phyloP scores from a whole-genome alignment of 2,113 vertebrate genomes.

The Alces alces region DNA sequence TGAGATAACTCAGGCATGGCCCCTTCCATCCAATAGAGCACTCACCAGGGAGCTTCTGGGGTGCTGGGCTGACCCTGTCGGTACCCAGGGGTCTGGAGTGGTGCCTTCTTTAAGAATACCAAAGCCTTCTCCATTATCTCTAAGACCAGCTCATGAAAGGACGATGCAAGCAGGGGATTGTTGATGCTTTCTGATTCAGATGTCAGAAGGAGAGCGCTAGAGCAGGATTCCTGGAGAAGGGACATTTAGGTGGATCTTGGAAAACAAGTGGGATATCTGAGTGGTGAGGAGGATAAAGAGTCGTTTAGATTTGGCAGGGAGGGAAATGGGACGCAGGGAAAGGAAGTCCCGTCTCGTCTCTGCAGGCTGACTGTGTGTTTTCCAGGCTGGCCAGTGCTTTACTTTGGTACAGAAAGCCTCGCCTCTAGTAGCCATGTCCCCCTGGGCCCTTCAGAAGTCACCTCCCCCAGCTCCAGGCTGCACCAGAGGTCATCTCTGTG shows the following conservation, averaged over 20 bases:
- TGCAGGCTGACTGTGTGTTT: background rate
- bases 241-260: background rate
- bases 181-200: background rate
- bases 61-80: background rate
- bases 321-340: background rate
- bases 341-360: background rate
- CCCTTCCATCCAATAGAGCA: too few relatives aligned
- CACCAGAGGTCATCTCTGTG: constrained; percentile 22
- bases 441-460: background rate
- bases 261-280: background rate
- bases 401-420: background rate
- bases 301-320: background rate
- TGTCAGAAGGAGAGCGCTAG: background rate
- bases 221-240: background rate
- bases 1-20: background rate
- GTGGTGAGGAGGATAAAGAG: background rate
- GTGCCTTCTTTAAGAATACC: background rate
- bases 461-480: background rate
- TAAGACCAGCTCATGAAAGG: background rate
- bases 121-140: background rate
- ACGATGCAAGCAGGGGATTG: too few relatives aligned
- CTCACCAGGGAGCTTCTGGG: background rate
- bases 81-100: background rate
- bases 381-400: background rate
- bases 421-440: background rate